These are phyloP conservation scores for Aproaerema taeniolella DNA, from an alignment of 2,888 invertebrate species.

Conservation along the genomic window DNA sequence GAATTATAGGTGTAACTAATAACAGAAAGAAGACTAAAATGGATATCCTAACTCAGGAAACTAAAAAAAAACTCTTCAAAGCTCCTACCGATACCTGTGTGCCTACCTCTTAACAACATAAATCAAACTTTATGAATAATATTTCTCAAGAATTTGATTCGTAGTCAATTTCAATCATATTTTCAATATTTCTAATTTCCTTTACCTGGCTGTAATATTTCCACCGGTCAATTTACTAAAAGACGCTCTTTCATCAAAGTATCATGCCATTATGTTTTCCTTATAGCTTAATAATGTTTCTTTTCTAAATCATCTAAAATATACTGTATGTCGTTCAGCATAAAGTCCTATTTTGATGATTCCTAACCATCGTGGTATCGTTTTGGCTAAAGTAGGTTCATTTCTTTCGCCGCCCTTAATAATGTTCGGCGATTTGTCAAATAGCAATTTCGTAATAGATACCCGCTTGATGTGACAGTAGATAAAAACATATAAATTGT, in stretches of 20 bases:
- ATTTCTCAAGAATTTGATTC: too few species aligned
- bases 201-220: too few species aligned
- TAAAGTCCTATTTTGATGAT: conserved; percentile 34
- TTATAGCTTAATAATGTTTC: conserved; percentile 60
- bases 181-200: too few species aligned
- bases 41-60: too few species aligned
- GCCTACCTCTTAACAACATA: too few species aligned
- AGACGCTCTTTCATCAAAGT: conserved; percentile 55
- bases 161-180: too few species aligned
- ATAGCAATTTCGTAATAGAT: conserved; percentile 76
- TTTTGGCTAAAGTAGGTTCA: conserved; percentile 64
- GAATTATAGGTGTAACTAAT: too few species aligned
- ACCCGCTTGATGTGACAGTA: conserved; percentile 63
- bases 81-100: too few species aligned
- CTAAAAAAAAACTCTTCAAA: too few species aligned
- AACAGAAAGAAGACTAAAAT: too few species aligned
- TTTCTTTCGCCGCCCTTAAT: conserved; percentile 72
- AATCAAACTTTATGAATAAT: too few species aligned
- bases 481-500: conserved; percentile 56
- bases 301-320: conserved; percentile 30
- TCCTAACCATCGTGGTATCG: conserved; percentile 34
- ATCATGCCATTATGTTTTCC: conserved; percentile 56
- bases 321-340: conserved; percentile 26
- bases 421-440: conserved; percentile 75
- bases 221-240: conserved; percentile 60